Base-by-base conservation (phyloP, 1,140 invertebrate species). In the Chlorops oryzae region DNA sequence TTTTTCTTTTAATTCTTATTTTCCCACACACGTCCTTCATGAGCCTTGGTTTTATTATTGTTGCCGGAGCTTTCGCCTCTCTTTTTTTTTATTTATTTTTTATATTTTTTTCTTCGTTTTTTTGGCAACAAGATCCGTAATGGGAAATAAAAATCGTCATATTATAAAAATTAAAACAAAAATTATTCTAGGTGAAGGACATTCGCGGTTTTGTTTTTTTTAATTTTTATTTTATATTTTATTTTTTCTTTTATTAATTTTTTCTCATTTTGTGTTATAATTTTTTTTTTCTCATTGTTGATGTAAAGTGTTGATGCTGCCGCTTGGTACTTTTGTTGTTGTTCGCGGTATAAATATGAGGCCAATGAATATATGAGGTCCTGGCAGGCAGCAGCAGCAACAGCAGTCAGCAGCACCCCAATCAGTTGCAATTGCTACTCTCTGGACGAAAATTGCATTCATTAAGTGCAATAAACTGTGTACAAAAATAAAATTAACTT, bases 151-250 rank as follows among this genome's bases (percentile, higher is more conserved):
- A 5, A 20, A 44, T 23, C 28, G 20, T 24, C 23, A 44, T 21
- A 34, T 28, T 51, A 50, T 50, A 51, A 55, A 56, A 58, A 62
- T 58, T 50, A 15, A n/a, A 35, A 59, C 56, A 66, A 66, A 66
- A 66, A 66, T 63, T 55, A 66, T 66, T 66, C 63, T 66, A 65
- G 63, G 63, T 66, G 63, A 66, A 66, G 63, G 63, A 63, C 63
- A 32, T 24, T 25, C 43, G 56, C 50, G 27, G n/a, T 47, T 53
- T 61, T 49, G 51, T 65, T 59, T 59, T 24, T 20, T 55, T 45
- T 54, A 41, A 43, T n/a, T 28, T 50, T 13, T 38, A 39, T n/a
- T 45, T 42, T 50, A 40, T 50, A n/a, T 40, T 53, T 41, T 45
- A 50, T 35, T 48, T 44, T 32, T 37, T 48, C 42, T 22, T 55